Conservation (phyloP, 2,888 invertebrate genomes). For the Bellardia pandia region DNA sequence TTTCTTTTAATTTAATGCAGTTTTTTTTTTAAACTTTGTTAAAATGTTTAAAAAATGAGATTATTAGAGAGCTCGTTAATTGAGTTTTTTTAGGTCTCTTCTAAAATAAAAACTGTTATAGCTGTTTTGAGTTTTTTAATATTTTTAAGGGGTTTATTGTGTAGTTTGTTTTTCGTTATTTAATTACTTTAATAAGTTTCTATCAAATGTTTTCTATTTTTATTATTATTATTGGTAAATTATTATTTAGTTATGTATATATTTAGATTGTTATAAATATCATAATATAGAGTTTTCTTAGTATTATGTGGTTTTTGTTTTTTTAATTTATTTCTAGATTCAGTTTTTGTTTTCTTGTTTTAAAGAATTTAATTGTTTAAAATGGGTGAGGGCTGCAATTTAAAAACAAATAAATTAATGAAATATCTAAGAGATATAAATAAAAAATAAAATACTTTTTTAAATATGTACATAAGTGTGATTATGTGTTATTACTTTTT, state of each 20-base stretch:
- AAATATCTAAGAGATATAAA: constrained; percentile 3
- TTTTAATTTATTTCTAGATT: constrained; percentile 2
- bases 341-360: constrained; percentile 35
- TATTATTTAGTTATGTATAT: neutral
- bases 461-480: neutral
- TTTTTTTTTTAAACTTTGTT: constrained; percentile 51
- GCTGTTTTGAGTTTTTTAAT: neutral
- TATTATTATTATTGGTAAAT: constrained; percentile 1
- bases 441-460: constrained; percentile 7
- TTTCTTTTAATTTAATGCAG: constrained; percentile 11
- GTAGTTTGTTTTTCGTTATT: neutral
- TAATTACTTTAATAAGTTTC: constrained; percentile 37
- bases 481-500: too few species aligned
- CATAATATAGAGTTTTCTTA: constrained; percentile 69
- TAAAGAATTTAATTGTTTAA: constrained; percentile 30
- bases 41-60: constrained; percentile 39
- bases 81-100: constrained; percentile 15
- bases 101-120: constrained; percentile 18
- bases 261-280: constrained; percentile 1
- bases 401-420: constrained; percentile 42
- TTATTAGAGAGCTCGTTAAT: constrained; percentile 14
- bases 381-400: constrained; percentile 46
- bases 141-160: constrained; percentile 19
- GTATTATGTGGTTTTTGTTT: constrained; percentile 64
- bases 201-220: constrained; percentile 29